Evolutionary conservation across 1,140 invertebrate genomes (phyloP).

Genomic region (Drosophila melanica): DNA sequence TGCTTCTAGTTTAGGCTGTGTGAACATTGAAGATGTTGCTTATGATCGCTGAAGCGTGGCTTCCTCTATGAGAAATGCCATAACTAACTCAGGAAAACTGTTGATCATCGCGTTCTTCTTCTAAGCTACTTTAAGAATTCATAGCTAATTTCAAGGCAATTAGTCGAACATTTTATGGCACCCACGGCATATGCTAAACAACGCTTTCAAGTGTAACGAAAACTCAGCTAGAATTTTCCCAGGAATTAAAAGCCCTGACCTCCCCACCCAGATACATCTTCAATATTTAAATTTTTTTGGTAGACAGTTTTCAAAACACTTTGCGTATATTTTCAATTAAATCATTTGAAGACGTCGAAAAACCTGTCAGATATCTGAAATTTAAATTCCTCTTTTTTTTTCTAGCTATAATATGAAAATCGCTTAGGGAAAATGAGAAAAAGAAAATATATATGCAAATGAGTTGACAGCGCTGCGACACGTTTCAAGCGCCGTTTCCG

Average conservation of each 20-base stretch:
- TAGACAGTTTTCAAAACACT: conserved; percentile 31
- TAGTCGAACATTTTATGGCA: conserved; percentile 36
- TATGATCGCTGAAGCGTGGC: conserved; percentile 8
- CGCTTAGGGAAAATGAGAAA: conserved; percentile 34
- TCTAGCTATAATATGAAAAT: conserved; percentile 42
- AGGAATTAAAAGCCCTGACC: conserved; percentile 3
- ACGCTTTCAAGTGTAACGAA: conserved; percentile 38
- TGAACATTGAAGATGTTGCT: conserved; percentile 8
- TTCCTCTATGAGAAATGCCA: conserved; percentile 2
- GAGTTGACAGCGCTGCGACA: conserved; percentile 55
- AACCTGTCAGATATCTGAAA: conserved; percentile 71
- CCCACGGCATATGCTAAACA: conserved; percentile 28
- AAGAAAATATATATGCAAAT: conserved; percentile 71
- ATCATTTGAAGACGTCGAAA: conserved; percentile 47
- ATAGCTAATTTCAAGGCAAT: conserved; percentile 32
- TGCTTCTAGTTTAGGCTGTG: not conserved
- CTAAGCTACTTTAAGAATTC: conserved; percentile 10
- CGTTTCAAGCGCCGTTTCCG: conserved; percentile 74
- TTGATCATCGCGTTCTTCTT: conserved; percentile 5
- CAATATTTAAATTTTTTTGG: conserved; percentile 31
- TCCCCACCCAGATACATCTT: conserved; percentile 17
- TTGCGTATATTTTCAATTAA: conserved; percentile 55
- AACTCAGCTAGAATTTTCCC: conserved; percentile 31
- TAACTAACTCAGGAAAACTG: conserved; percentile 8
- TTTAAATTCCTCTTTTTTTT: conserved; percentile 42